Conservation (phyloP, 2,888 invertebrate genomes). For the Tridacna gigas region DNA sequence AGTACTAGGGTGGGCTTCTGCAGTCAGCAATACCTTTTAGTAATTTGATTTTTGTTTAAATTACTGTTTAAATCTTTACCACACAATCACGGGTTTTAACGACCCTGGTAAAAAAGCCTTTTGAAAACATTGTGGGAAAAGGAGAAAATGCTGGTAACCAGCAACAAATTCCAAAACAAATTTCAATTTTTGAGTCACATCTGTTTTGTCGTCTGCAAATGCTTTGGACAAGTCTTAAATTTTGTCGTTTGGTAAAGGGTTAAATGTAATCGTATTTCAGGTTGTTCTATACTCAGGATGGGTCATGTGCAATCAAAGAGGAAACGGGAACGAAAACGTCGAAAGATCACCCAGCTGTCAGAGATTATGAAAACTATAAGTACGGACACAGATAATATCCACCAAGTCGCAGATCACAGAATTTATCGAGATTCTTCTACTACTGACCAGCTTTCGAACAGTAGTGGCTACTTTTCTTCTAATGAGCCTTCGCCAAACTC, state of each 20-base stretch:
- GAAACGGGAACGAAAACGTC: conserved; percentile 57
- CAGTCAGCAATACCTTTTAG: too few species aligned
- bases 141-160: background rate
- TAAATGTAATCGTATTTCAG: background rate
- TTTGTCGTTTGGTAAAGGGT: background rate
- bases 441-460: conserved; percentile 65
- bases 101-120: background rate
- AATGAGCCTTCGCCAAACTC: conserved; percentile 59
- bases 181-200: too few species aligned
- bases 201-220: too few species aligned
- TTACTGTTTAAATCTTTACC: background rate
- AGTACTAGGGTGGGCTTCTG: too few species aligned
- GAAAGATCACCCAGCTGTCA: conserved; percentile 58
- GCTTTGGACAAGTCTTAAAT: background rate
- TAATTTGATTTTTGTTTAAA: too few species aligned
- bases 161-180: too few species aligned
- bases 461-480: conserved; percentile 67
- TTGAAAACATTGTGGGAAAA: background rate
- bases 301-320: conserved; percentile 73
- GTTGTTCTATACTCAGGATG: conserved; percentile 51
- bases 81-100: background rate
- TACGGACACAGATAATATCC: conserved; percentile 48
- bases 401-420: conserved; percentile 60
- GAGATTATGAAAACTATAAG: conserved; percentile 55
- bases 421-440: conserved; percentile 66